These are phyloP conservation scores for Scalopus aquaticus DNA, from an alignment of 2,113 vertebrate species.

Conservation along the genomic window DNA sequence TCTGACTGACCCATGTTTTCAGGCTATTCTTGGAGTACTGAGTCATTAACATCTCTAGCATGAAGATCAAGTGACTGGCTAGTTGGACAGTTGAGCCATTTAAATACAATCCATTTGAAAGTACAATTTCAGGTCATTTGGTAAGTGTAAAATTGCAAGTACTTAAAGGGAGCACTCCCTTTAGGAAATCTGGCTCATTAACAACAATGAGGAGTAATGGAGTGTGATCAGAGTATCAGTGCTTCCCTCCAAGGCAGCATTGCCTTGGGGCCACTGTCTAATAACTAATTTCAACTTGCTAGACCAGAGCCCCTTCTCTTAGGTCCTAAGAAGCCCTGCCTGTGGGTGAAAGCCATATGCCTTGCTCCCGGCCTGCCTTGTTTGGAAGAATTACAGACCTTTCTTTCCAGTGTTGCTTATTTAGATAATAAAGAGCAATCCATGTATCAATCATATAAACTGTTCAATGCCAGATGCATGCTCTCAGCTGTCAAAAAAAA, in stretches of 20 bases:
- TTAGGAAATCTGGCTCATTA: constrained; percentile 41
- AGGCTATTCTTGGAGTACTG: background rate
- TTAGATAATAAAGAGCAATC: constrained; percentile 35
- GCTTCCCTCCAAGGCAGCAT: background rate
- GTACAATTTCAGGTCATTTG: constrained; percentile 38
- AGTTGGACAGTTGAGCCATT: background rate
- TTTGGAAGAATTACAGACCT: background rate
- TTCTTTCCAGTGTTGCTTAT: constrained; percentile 26
- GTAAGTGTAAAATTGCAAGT: constrained; percentile 16
- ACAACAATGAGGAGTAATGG: constrained; percentile 17
- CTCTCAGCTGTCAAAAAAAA: background rate
- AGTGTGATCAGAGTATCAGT: background rate
- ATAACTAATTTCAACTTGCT: background rate
- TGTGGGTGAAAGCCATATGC: background rate
- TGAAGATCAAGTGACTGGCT: constrained; percentile 10
- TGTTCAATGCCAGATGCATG: background rate
- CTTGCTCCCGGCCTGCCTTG: background rate
- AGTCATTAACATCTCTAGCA: constrained; percentile 16
- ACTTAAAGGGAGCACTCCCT: constrained; percentile 35
- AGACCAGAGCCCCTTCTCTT: background rate
- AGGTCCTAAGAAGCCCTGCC: background rate
- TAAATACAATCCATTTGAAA: constrained; percentile 47
- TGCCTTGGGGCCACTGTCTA: background rate
- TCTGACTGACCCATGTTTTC: background rate
- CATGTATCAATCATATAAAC: background rate